These are phyloP conservation scores for Drosophila subquinaria DNA, from an alignment of 2,888 invertebrate genomes.

Conservation along the genomic window DNA sequence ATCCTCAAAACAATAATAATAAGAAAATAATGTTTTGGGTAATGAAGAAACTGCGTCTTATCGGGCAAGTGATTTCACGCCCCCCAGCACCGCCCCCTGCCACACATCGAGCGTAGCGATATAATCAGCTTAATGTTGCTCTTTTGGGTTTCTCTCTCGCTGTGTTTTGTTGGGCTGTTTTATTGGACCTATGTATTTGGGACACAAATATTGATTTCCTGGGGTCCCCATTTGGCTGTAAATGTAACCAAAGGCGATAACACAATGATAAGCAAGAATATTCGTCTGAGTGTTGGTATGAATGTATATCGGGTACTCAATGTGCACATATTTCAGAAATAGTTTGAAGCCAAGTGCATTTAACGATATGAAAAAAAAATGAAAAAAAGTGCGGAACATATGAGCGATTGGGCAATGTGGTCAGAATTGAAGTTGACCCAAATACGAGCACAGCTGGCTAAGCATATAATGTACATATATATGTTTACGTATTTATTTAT, in stretches of 20 bases:
- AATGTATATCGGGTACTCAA: conserved; percentile 29
- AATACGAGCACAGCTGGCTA: conserved; percentile 44
- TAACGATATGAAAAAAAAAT: conserved; percentile 68
- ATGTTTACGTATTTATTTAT: neutral
- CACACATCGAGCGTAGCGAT: conserved; percentile 20
- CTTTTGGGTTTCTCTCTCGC: conserved; percentile 26
- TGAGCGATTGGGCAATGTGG: conserved; percentile 54
- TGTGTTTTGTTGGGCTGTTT: conserved; percentile 33
- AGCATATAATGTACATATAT: conserved; percentile 5
- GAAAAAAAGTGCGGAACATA: conserved; percentile 42
- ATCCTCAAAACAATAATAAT: conserved; percentile 15
- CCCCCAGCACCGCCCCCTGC: conserved; percentile 23
- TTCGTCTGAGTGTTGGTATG: conserved; percentile 13
- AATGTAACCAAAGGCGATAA: conserved; percentile 55
- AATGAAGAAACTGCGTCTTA: conserved; percentile 38
- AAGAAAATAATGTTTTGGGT: conserved; percentile 1
- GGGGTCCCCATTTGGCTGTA: conserved; percentile 26
- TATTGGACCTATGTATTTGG: conserved; percentile 48
- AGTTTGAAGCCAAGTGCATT: conserved; percentile 70
- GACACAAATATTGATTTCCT: conserved; percentile 75
- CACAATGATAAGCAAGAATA: conserved; percentile 47
- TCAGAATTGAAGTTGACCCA: conserved; percentile 53
- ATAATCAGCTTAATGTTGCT: conserved; percentile 46
- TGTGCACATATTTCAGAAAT: conserved; percentile 30
- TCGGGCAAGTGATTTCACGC: conserved; percentile 46